Conservation (phyloP, 2,888 invertebrate species). For the Catocala nupta region DNA sequence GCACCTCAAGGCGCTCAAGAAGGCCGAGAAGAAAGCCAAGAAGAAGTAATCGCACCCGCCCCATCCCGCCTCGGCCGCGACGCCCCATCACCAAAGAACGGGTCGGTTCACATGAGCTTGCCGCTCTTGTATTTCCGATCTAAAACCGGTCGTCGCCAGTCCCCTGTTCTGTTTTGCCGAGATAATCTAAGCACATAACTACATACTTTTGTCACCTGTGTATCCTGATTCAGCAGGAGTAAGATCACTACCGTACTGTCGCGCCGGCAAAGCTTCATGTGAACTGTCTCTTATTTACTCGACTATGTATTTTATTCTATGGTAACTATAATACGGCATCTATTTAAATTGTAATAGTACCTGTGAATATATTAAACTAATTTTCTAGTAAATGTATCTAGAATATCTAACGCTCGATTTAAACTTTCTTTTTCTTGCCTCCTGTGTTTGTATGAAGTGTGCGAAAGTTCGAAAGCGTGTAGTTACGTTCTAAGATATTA, state of each 20-base stretch:
- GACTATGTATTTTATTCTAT: conserved; percentile 29
- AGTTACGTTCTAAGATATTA: conserved; percentile 53
- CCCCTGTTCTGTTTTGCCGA: neutral
- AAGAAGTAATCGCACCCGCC: conserved; percentile 85
- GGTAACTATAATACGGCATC: conserved; percentile 42
- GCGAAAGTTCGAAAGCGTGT: conserved; percentile 44
- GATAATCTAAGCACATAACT: conserved; percentile 10
- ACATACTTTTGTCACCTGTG: conserved; percentile 8
- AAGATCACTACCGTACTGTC: neutral
- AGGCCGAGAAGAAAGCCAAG: conserved; percentile 94
- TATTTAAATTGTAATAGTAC: conserved; percentile 40
- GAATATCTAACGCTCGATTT: conserved; percentile 20
- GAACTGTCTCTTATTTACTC: conserved; percentile 44
- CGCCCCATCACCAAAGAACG: conserved; percentile 64
- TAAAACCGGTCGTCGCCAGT: neutral
- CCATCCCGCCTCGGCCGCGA: conserved; percentile 22
- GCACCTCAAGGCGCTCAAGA: conserved; percentile 94
- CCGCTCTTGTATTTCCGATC: conserved; percentile 2
- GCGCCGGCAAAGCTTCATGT: conserved; percentile 40
- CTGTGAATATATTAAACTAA: conserved; percentile 35
- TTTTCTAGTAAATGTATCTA: conserved; percentile 31
- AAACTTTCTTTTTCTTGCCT: conserved; percentile 41
- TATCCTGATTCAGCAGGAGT: neutral
- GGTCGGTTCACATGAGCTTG: conserved; percentile 58
- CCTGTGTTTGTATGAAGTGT: conserved; percentile 28